phyloP scores from a whole-genome alignment of 92 coral and sea anemone genomes.

The Scolanthus callimorphus region DNA sequence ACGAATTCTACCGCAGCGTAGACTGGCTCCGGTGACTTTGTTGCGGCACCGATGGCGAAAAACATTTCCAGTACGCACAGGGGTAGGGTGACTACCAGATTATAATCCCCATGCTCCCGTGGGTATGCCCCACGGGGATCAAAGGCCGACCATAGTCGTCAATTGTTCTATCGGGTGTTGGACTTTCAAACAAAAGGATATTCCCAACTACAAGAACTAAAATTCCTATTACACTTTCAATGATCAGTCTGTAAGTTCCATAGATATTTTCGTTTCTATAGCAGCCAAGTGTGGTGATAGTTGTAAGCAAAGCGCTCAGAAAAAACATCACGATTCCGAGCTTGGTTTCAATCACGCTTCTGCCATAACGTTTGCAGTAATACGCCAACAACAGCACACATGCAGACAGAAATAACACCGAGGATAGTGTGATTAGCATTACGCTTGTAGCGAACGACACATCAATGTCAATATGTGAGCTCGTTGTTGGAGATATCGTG shows the following conservation, averaged over 20 bases:
- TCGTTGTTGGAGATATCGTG: not conserved
- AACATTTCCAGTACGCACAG: slow-evolving; percentile 61
- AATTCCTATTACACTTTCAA: slow-evolving; percentile 41
- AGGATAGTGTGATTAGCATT: slow-evolving; percentile 49
- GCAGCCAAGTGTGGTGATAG: slow-evolving; percentile 64
- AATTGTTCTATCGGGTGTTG: slow-evolving; percentile 41
- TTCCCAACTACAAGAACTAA: slow-evolving; percentile 32
- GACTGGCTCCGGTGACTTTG: slow-evolving; percentile 35
- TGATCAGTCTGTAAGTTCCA: slow-evolving; percentile 36
- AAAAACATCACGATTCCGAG: slow-evolving; percentile 67
- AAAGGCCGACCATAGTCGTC: slow-evolving; percentile 51
- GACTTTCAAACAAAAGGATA: slow-evolving; percentile 53
- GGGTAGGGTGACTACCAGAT: slow-evolving; percentile 67
- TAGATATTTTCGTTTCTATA: slow-evolving; percentile 34
- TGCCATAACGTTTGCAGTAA: slow-evolving; percentile 41
- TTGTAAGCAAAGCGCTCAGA: slow-evolving; percentile 68
- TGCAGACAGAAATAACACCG: slow-evolving; percentile 43
- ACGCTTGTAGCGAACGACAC: slow-evolving; percentile 46
- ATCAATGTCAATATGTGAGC: slow-evolving; percentile 10
- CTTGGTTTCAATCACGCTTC: slow-evolving; percentile 58
- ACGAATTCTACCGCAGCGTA: slow-evolving; percentile 64
- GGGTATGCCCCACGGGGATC: slow-evolving; percentile 65
- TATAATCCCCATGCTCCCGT: slow-evolving; percentile 65
- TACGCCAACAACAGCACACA: slow-evolving; percentile 39
- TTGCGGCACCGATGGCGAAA: slow-evolving; percentile 77